These are phyloP conservation scores for Oenanthe oenanthe DNA, from an alignment of 2,113 vertebrate genomes.

Conservation along the genomic window DNA sequence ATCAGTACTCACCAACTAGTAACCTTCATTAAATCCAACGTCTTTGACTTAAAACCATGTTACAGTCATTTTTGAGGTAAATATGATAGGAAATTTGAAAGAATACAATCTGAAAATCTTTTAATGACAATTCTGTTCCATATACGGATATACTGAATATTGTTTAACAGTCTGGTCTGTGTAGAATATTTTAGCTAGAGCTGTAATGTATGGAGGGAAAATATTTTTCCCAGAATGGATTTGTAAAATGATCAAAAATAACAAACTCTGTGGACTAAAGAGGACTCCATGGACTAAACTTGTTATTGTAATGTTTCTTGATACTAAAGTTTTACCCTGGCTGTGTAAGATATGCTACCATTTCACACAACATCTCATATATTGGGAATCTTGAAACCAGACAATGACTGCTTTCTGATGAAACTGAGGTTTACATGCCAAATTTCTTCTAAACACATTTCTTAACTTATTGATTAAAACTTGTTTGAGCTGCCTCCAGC, in stretches of 20 bases:
- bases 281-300: background rate
- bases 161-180: background rate
- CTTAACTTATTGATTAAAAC: constrained; percentile 12
- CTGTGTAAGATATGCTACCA: background rate
- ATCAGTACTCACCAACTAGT: background rate
- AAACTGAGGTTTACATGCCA: background rate
- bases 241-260: constrained; percentile 1
- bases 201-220: background rate
- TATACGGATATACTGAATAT: background rate
- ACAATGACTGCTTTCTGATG: background rate
- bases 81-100: background rate
- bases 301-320: background rate
- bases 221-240: background rate
- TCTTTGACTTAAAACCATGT: background rate
- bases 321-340: background rate
- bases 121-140: background rate
- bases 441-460: background rate
- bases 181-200: background rate
- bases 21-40: background rate
- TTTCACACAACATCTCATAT: background rate
- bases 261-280: background rate
- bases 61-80: background rate
- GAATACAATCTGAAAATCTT: background rate
- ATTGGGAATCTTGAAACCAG: constrained; percentile 1
- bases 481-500: constrained; percentile 1